Conservation (phyloP, 1,140 invertebrate species). For the Drosophila nannoptera region DNA sequence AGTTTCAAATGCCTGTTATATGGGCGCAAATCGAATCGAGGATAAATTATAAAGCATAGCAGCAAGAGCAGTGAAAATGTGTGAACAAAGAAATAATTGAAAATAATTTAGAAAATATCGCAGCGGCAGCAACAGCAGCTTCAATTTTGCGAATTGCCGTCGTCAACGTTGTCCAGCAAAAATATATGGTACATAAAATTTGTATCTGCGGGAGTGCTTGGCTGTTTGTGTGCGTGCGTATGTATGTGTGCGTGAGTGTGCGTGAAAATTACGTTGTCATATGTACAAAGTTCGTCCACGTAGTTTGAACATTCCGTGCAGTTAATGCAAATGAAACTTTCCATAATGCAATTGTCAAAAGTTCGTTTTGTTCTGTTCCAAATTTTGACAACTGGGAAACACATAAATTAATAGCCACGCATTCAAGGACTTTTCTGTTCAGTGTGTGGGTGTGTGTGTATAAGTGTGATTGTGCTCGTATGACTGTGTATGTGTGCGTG, state of each 20-base stretch:
- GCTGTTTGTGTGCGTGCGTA: neutral
- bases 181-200: constrained; percentile 76
- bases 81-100: constrained; percentile 15
- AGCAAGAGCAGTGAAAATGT: constrained; percentile 48
- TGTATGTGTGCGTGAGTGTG: constrained; percentile 28
- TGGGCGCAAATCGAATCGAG: constrained; percentile 27
- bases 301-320: constrained; percentile 40
- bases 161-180: constrained; percentile 47
- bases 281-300: constrained; percentile 66
- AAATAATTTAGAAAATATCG: constrained; percentile 54
- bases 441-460: constrained; percentile 20
- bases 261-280: constrained; percentile 74
- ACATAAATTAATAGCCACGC: constrained; percentile 42
- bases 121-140: constrained; percentile 45
- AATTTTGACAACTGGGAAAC: constrained; percentile 32
- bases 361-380: constrained; percentile 4
- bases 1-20: constrained; percentile 20
- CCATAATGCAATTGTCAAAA: constrained; percentile 24
- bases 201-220: constrained; percentile 31
- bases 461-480: constrained; percentile 5
- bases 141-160: constrained; percentile 38
- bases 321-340: constrained; percentile 30
- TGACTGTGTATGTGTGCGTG: constrained; percentile 4
- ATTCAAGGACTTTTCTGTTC: constrained; percentile 51
- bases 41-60: constrained; percentile 20